Base-by-base conservation (phyloP, 2,797 vertebrate species). In the Pipistrellus nathusii region DNA sequence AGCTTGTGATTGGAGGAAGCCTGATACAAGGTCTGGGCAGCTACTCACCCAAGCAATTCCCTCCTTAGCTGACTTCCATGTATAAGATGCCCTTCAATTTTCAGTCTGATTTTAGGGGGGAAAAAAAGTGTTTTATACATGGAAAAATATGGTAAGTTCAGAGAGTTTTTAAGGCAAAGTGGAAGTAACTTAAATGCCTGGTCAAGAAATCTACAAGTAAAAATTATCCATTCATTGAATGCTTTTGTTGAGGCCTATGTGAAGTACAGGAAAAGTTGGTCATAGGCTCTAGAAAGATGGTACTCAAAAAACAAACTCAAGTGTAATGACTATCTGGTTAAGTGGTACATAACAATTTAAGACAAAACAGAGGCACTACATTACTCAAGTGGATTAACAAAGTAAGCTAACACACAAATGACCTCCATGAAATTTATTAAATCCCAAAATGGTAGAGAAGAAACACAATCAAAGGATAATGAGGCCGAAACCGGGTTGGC, bases 231-330 rank as follows among this genome's bases (percentile, higher is more conserved):
- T 4, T 77, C 53, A 82, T 0, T 78, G 6, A 75, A 30, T 27
- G 18, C 14, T 83, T 84, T n/a, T 85, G 73, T 44, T 57, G 68
- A 77, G 69, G 35, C 66, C 73, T 18, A 6, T 21, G 20, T 69
- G n/a, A 53, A 81, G 57, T 53, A 90, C 64, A 91, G 83, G 59
- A 94, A 87, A 66, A 68, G 25, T 59, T 27, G 25, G 57, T 59
- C 59, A 14, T 14, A 84, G 55, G 81, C 75, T 73, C 68, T 0
- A 32, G 46, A 85, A 85, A 64, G 76, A 64, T 2, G 20, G 57
- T 2, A 32, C 59, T 91, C 30, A 69, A 48, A 75, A 86, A 93
- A 48, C 18, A 71, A 86, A 90, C 59, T 48, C 25, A 71, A 80
- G 82, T 76, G 15, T 71, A 69, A 73, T 23, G n/a, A 57, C 8